Evolutionary conservation across 2,113 vertebrate genomes (phyloP).

Genomic region (Irena cyanogastra): DNA sequence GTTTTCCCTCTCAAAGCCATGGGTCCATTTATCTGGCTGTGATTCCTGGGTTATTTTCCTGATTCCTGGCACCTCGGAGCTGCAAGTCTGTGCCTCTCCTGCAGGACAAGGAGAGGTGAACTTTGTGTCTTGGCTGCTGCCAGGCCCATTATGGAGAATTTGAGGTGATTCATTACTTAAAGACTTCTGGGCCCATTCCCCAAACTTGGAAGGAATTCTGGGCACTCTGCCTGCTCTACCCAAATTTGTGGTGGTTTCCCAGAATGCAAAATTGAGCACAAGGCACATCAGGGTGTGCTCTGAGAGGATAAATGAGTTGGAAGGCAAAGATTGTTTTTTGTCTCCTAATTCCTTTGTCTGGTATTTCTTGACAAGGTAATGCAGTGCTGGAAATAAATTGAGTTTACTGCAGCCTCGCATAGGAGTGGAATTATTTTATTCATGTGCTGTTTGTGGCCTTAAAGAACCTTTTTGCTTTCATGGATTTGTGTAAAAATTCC

Average conservation of each 20-base stretch:
- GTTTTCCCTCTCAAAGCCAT: conserved; percentile 32
- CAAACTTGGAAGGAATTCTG: conserved; percentile 24
- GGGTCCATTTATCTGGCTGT: conserved; percentile 20
- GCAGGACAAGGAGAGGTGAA: conserved; percentile 42
- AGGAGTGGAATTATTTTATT: background rate
- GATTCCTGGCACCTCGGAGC: background rate
- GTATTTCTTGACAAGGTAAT: background rate
- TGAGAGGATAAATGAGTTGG: background rate
- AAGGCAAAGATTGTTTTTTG: background rate
- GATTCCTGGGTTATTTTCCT: conserved; percentile 22
- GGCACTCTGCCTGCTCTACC: background rate
- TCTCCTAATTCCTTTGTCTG: background rate
- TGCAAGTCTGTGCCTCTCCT: conserved; percentile 47
- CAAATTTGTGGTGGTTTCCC: conserved; percentile 25
- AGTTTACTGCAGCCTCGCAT: background rate
- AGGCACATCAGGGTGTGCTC: background rate
- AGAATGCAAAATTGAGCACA: background rate
- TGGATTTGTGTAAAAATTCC: background rate
- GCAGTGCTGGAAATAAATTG: background rate
- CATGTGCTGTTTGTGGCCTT: background rate
- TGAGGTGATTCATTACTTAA: conserved; percentile 42
- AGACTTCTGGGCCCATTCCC: conserved; percentile 50
- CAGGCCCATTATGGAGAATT: conserved; percentile 42
- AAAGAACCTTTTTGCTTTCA: background rate
- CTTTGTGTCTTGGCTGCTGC: conserved; percentile 51